Evolutionary conservation across 30 jellyfish, hydroid and myxozoan genomes (phyloP).

Genomic region (Chironex yamaguchii): DNA sequence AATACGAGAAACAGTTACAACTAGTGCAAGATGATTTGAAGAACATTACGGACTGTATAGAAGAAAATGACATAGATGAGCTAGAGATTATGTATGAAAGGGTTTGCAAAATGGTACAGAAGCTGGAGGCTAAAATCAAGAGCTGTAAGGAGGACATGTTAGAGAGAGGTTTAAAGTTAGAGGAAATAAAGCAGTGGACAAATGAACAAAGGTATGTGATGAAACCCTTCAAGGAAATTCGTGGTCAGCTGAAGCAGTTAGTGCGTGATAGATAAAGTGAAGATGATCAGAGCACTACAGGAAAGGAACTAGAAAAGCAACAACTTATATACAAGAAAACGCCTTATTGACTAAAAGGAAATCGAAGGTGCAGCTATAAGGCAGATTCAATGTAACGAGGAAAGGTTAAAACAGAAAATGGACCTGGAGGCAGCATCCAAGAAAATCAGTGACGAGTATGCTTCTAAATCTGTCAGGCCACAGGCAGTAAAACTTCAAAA

Average conservation of each 20-base stretch:
- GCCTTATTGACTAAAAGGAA: no score
- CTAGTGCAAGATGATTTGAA: no score
- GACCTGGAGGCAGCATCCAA: no score
- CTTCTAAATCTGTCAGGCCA: no score
- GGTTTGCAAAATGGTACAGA: slow-evolving; percentile 32
- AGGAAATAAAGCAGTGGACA: slow-evolving; percentile 56
- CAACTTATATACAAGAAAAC: slow-evolving; percentile 23
- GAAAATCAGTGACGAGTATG: no score
- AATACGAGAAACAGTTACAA: no score
- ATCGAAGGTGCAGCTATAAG: no score
- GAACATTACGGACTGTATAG: no score
- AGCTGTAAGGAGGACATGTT: slow-evolving; percentile 41
- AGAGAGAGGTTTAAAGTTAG: slow-evolving; percentile 32
- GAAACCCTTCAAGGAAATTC: slow-evolving; percentile 32
- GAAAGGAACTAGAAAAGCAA: slow-evolving; percentile 54
- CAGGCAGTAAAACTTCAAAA: slow-evolving; percentile 51
- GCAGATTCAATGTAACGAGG: no score
- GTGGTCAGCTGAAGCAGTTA: slow-evolving; percentile 14
- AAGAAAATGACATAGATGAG: no score
- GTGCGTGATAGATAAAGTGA: slow-evolving; percentile 34
- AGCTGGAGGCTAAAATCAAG: slow-evolving; percentile 27
- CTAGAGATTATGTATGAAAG: slow-evolving; percentile 18
- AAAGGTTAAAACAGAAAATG: no score
- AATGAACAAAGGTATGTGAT: slow-evolving; percentile 37
- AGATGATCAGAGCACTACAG: neutral